Evolutionary conservation across 2,888 invertebrate genomes (phyloP).

Genomic region (Drosophila borealis): DNA sequence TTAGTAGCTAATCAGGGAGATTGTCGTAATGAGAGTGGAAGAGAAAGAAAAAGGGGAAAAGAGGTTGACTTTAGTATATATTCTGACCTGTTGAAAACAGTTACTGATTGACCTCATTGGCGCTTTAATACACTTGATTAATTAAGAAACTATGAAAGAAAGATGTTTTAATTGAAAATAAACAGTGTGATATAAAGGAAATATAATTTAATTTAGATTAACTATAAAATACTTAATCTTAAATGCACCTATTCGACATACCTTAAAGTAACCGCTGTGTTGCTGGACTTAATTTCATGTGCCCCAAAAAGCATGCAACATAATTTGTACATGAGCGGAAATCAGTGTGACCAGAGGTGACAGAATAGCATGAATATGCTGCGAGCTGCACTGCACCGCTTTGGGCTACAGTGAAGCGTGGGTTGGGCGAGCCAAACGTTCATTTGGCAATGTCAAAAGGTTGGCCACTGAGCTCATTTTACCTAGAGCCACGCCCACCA

Average conservation of each 20-base stretch:
- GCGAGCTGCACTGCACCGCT: not conserved
- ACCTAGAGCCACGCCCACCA: constrained; percentile 56
- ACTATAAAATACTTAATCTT: no score
- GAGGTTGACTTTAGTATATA: no score
- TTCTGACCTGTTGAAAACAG: no score
- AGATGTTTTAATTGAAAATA: no score
- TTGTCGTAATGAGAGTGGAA: not conserved
- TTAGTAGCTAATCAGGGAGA: constrained; percentile 8
- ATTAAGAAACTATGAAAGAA: no score
- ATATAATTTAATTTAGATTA: not conserved
- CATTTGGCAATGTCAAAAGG: constrained; percentile 57
- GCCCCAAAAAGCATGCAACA: constrained; percentile 18
- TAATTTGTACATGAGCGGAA: not conserved
- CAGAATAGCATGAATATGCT: constrained; percentile 25
- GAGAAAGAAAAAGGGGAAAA: not conserved
- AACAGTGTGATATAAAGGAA: no score
- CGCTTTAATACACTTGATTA: no score
- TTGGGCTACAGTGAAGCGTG: no score
- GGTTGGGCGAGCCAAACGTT: constrained; percentile 3
- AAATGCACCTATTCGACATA: not conserved
- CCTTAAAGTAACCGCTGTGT: not conserved
- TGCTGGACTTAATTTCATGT: constrained; percentile 3
- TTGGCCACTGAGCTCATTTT: constrained; percentile 56
- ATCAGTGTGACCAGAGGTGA: constrained; percentile 26
- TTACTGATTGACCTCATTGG: no score